A percentile compares a stretch with the other conserved stretches of the same genome.
These are phyloP conservation scores for Camponotus vicinus DNA, from an alignment of 1,140 invertebrate genomes.

Conservation along the genomic window DNA sequence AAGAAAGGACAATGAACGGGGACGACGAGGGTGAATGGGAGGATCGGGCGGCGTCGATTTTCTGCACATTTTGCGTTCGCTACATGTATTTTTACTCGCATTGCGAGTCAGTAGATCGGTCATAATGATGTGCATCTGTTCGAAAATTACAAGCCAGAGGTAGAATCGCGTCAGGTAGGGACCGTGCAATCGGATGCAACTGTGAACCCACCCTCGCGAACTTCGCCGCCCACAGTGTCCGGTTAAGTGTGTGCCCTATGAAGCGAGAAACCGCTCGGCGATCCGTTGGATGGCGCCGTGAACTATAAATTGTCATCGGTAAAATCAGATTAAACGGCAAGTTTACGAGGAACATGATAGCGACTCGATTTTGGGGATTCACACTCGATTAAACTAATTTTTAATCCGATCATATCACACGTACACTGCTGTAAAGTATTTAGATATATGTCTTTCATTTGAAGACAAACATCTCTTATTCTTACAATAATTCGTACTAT, in stretches of 20 bases:
- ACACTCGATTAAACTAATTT: not conserved
- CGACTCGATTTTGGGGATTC: not conserved
- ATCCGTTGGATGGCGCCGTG: not conserved
- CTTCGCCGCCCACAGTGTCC: constrained; percentile 53
- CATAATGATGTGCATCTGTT: constrained; percentile 43
- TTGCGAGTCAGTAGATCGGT: not conserved
- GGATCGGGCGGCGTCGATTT: not conserved
- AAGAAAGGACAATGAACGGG: constrained; percentile 46
- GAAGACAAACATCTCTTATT: not conserved
- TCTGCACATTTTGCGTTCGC: not conserved
- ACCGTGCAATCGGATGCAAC: constrained; percentile 34
- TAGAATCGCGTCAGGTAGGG: constrained; percentile 10
- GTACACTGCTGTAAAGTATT: not conserved
- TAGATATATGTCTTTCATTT: not conserved
- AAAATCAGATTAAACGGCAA: constrained; percentile 57
- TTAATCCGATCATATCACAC: not conserved
- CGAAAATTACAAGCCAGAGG: constrained; percentile 63
- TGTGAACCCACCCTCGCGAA: constrained; percentile 31
- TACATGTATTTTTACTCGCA: constrained; percentile 7
- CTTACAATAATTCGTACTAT: not conserved
- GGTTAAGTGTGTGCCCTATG: constrained; percentile 55
- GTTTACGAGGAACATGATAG: constrained; percentile 27
- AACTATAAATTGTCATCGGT: constrained; percentile 50
- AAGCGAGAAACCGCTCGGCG: constrained; percentile 55
- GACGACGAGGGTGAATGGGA: not conserved